Conservation (phyloP, 2,888 invertebrate species). For the Corythucha ciliata region DNA sequence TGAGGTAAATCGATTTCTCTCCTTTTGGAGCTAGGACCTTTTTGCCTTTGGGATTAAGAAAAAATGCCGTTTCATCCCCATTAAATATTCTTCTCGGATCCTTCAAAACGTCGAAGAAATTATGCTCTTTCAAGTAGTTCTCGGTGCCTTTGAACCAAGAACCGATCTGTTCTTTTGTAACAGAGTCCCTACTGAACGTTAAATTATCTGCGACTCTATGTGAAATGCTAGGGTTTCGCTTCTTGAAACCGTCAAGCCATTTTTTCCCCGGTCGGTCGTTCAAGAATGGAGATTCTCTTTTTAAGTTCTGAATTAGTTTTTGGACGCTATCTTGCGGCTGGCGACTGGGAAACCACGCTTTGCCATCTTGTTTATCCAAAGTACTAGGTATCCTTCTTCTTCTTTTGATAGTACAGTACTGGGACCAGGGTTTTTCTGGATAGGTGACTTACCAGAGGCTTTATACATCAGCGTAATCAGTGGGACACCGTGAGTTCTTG, state of each 20-base stretch:
- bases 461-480: slow-evolving; percentile 8
- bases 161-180: slow-evolving; percentile 36
- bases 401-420: slow-evolving; percentile 2
- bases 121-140: slow-evolving; percentile 34
- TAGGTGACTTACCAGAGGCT: slow-evolving; percentile 5
- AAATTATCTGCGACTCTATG: slow-evolving; percentile 5
- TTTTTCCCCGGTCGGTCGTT: slow-evolving; percentile 27
- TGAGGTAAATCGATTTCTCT: slow-evolving; percentile 35
- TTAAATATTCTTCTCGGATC: slow-evolving; percentile 39
- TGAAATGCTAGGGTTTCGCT: slow-evolving; percentile 25
- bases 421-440: slow-evolving; percentile 7
- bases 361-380: slow-evolving; percentile 30
- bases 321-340: slow-evolving; percentile 31
- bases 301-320: slow-evolving; percentile 26
- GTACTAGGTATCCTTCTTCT: slow-evolving; percentile 29
- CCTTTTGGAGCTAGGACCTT: slow-evolving; percentile 3
- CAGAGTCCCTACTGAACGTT: slow-evolving; percentile 27
- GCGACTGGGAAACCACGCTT: slow-evolving; percentile 31
- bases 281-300: slow-evolving; percentile 27
- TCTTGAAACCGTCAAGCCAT: slow-evolving; percentile 28
- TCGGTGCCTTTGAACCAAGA: slow-evolving; percentile 38
- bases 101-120: slow-evolving; percentile 31
- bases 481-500: not conserved
- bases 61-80: slow-evolving; percentile 40
- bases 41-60: slow-evolving; percentile 6